Base-by-base conservation (phyloP, 2,113 vertebrate genomes). In the Eptatretus burgeri region DNA sequence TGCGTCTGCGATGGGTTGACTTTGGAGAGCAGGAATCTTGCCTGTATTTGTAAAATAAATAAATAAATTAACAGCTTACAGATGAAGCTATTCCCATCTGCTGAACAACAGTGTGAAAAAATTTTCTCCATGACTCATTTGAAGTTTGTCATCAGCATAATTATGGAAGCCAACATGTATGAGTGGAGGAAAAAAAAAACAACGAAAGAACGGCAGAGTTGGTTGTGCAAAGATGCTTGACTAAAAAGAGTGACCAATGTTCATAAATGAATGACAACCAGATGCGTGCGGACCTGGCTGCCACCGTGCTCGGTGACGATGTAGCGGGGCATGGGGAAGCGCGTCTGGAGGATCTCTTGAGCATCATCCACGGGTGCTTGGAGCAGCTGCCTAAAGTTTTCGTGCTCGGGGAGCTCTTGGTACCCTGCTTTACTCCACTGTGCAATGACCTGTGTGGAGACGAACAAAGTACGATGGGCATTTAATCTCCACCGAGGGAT, bases 1-100 rank as follows among this genome's bases (percentile, higher is more conserved):
- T 96, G 88, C 16, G 89, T 96, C 78, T 96, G 89, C 20, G 89
- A 96, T 17, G 89, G 89, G 71, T 96, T 96, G 74, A 96, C 88
- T 76, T 94, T 96, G 50, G 89, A 96, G 67, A 95, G 76, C 68
- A 96, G 80, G 73, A 96, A 96, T 66, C 88, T 81, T 51, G 88
- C 88, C 79, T 96, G 68, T 62, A 62, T 70, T 70, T 64, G 71
- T 19, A 0, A 74, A 76, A 67, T 11, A 60, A 20, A 60, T 9
- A 13, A 13, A 56, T 16, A 56, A 17, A 16, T 14, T 56, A 20
- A 60, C n/a, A 60, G 11, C 11, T 20, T 60, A 41, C 27, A 5
- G 7, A 7, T 41, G 27, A 7, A 3, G 7, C 27, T 41, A 41
- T 41, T 41, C 27, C 27, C 27, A 41, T 41, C 7, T n/a, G n/a